Percentiles rank a stretch among this genome's conserved stretches.
phyloP scores from a whole-genome alignment of 2,113 vertebrate species.

The Takifugu bimaculatus region DNA sequence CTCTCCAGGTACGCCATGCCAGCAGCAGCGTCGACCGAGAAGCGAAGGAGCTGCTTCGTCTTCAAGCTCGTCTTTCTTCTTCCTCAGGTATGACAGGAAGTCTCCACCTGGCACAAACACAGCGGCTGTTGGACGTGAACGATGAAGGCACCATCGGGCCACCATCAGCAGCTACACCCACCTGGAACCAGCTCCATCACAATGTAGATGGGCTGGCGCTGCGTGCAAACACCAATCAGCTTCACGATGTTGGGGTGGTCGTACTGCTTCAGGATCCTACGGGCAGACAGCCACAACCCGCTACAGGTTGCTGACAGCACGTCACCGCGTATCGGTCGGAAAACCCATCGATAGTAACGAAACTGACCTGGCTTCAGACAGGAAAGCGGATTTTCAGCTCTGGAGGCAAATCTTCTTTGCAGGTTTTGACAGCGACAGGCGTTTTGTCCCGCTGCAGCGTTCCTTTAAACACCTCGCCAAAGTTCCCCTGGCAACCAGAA shows the following conservation, averaged over 20 bases:
- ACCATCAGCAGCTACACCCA: constrained; percentile 58
- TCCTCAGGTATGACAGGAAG: constrained; percentile 94
- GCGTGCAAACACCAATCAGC: constrained; percentile 96
- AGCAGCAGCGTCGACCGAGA: constrained; percentile 87
- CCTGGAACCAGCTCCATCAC: constrained; percentile 97
- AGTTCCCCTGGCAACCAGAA: constrained; percentile 77
- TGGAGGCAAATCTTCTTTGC: constrained; percentile 97
- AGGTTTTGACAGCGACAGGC: constrained; percentile 92
- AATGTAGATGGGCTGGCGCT: constrained; percentile 96
- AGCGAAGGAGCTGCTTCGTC: constrained; percentile 89
- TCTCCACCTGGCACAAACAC: constrained; percentile 81
- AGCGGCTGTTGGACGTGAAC: background rate
- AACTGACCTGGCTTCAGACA: constrained; percentile 88
- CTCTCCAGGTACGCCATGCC: constrained; percentile 95
- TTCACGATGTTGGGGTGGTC: constrained; percentile 98
- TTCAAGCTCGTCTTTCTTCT: constrained; percentile 97
- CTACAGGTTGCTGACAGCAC: background rate
- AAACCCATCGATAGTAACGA: too few relatives aligned
- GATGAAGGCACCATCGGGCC: background rate
- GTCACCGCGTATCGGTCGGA: too few relatives aligned
- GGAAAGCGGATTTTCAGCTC: constrained; percentile 96
- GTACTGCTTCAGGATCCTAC: constrained; percentile 96
- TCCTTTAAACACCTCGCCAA: constrained; percentile 95
- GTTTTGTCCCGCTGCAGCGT: constrained; percentile 88
- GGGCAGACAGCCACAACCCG: constrained; percentile 35